A percentile compares a stretch with the other conserved stretches of the same genome.
phyloP scores from a whole-genome alignment of 2,888 invertebrate species.

The Saturnia pavonia region DNA sequence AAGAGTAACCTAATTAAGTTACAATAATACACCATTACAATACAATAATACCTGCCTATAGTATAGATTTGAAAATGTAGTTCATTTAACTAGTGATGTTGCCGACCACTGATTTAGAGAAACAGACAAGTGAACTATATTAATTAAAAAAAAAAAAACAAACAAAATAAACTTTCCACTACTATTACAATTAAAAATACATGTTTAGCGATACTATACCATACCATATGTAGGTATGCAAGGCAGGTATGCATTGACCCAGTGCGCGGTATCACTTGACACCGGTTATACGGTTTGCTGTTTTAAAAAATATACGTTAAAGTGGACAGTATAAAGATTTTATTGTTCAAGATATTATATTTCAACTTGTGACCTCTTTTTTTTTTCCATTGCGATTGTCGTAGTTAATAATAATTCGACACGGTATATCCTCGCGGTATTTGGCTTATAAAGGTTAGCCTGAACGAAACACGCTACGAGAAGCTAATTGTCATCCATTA shows the following conservation, averaged over 20 bases:
- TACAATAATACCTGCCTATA: too few species aligned
- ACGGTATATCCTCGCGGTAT: background rate
- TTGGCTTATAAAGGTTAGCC: background rate
- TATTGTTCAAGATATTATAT: slow-evolving; percentile 33
- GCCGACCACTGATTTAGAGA: too few species aligned
- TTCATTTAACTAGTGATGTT: too few species aligned
- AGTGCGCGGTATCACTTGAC: slow-evolving; percentile 33
- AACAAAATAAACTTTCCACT: too few species aligned
- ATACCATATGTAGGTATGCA: background rate
- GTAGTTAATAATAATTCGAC: background rate
- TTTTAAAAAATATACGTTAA: slow-evolving; percentile 33
- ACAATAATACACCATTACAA: too few species aligned
- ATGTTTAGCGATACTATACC: too few species aligned
- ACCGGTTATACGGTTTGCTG: slow-evolving; percentile 37
- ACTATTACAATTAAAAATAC: background rate
- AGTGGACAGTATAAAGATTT: slow-evolving; percentile 41
- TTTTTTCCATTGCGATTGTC: background rate
- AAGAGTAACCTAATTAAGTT: too few species aligned
- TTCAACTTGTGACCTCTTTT: slow-evolving; percentile 33
- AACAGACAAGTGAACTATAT: too few species aligned
- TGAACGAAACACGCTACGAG: background rate
- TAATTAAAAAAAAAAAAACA: too few species aligned
- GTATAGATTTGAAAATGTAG: too few species aligned
- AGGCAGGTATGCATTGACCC: slow-evolving; percentile 22
- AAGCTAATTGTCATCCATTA: background rate